Conservation (phyloP, 2,888 invertebrate genomes). For the Cataglyphis rosenhaueri region DNA sequence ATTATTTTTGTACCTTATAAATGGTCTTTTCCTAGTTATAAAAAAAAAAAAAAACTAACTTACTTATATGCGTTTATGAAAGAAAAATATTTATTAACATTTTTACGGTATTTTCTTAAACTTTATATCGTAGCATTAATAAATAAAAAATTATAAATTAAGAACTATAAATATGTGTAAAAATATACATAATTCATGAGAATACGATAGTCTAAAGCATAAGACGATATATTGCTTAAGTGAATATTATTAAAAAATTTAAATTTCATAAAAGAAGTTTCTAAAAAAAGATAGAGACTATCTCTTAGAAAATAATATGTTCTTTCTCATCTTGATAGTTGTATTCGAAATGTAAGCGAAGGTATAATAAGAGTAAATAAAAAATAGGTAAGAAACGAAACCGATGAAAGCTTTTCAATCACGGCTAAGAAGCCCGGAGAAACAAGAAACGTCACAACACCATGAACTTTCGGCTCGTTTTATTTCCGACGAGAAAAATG, state of each 20-base stretch:
- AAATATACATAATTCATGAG: neutral
- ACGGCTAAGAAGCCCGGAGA: slow-evolving; percentile 20
- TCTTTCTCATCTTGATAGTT: slow-evolving; percentile 13
- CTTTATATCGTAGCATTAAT: neutral
- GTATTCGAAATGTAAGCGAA: slow-evolving; percentile 35
- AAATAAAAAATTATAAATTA: neutral
- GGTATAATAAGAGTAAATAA: slow-evolving; percentile 19
- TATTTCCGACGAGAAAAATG: slow-evolving; percentile 53
- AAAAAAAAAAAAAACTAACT: neutral
- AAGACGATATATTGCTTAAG: neutral
- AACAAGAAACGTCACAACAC: slow-evolving; percentile 48
- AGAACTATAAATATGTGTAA: neutral
- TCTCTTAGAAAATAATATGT: slow-evolving; percentile 8
- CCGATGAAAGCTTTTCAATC: slow-evolving; percentile 56
- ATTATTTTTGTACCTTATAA: slow-evolving; percentile 5
- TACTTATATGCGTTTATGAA: neutral
- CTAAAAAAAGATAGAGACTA: neutral
- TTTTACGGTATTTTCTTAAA: neutral
- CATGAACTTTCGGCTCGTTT: slow-evolving; percentile 45
- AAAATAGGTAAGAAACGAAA: slow-evolving; percentile 30
- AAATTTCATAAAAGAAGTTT: neutral
- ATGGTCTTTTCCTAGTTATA: neutral
- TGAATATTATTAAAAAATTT: slow-evolving; percentile 23
- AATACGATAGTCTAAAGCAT: neutral
- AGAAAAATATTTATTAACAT: neutral